These are phyloP conservation scores for Sebastes vulpes DNA, from an alignment of 2,797 vertebrate genomes.

Conservation along the genomic window DNA sequence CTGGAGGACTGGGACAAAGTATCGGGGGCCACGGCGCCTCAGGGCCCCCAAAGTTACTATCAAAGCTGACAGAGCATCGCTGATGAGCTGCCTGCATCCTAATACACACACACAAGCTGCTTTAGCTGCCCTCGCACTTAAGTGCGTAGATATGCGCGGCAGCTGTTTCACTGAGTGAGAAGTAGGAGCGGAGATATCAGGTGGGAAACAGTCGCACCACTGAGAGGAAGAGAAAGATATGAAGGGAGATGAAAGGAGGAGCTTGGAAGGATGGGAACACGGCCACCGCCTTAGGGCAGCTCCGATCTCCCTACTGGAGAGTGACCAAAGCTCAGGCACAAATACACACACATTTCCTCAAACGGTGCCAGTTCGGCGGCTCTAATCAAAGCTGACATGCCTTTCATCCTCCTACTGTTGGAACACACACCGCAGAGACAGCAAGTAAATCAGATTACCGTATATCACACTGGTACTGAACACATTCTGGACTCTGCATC, in stretches of 20 bases:
- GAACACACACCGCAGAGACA: constrained; percentile 51
- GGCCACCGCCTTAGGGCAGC: constrained; percentile 67
- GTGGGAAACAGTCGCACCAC: constrained; percentile 34
- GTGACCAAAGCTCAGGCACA: constrained; percentile 66
- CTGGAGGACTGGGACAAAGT: constrained; percentile 67
- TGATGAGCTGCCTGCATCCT: constrained; percentile 57
- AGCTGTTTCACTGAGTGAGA: constrained; percentile 43
- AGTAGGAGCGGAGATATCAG: constrained; percentile 41
- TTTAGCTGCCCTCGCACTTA: constrained; percentile 8
- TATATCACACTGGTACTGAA: constrained; percentile 53
- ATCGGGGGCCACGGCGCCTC: constrained; percentile 49
- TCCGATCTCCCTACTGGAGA: constrained; percentile 66
- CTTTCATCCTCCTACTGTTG: constrained; percentile 78
- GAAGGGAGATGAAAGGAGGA: constrained; percentile 67
- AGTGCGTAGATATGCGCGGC: constrained; percentile 15
- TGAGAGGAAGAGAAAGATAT: constrained; percentile 45
- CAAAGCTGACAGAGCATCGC: constrained; percentile 68
- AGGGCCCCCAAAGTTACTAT: constrained; percentile 60
- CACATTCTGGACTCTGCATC: constrained; percentile 40
- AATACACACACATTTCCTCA: constrained; percentile 39
- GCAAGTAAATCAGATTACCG: constrained; percentile 68
- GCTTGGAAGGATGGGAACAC: constrained; percentile 49
- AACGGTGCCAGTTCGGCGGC: constrained; percentile 60
- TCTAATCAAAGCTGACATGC: constrained; percentile 68
- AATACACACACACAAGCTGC: constrained; percentile 29